Conservation (phyloP, 2,797 vertebrate species). For the Lindbergichthys nudifrons region DNA sequence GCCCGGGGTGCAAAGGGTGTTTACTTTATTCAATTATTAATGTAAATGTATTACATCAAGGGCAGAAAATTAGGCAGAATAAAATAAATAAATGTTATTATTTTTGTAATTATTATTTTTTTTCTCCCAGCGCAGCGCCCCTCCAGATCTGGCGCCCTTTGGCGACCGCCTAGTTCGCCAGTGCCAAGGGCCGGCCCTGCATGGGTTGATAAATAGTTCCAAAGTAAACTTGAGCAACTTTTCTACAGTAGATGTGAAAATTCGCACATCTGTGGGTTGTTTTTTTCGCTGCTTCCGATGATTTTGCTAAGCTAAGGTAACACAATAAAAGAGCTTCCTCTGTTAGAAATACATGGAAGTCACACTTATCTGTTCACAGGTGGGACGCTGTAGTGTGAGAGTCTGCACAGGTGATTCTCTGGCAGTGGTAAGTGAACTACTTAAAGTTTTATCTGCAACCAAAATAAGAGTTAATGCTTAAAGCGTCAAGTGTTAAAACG, state of each 20-base stretch:
- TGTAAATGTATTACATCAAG: too few species aligned
- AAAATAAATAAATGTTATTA: too few species aligned
- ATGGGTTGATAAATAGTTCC: background rate
- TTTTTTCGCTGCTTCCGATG: background rate
- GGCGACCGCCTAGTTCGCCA: too few species aligned
- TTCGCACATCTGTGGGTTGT: too few species aligned
- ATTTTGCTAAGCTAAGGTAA: background rate
- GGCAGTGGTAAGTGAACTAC: slow-evolving; percentile 1
- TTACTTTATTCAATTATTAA: too few species aligned
- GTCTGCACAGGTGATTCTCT: background rate
- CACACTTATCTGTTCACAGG: background rate
- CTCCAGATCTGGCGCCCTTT: too few species aligned
- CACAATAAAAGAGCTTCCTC: background rate
- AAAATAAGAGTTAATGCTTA: slow-evolving; percentile 44
- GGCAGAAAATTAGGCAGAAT: too few species aligned
- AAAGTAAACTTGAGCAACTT: background rate
- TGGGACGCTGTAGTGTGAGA: slow-evolving; percentile 10
- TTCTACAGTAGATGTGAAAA: background rate
- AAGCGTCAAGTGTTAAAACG: slow-evolving; percentile 39
- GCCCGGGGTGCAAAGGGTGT: too few species aligned
- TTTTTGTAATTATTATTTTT: too few species aligned
- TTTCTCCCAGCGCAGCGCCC: too few species aligned
- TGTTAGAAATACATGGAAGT: background rate
- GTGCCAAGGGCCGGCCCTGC: too few species aligned
- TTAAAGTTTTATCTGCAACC: slow-evolving; percentile 16